Evolutionary conservation across 2,888 invertebrate species (phyloP).

Genomic region (Notocelia uddmanniana): DNA sequence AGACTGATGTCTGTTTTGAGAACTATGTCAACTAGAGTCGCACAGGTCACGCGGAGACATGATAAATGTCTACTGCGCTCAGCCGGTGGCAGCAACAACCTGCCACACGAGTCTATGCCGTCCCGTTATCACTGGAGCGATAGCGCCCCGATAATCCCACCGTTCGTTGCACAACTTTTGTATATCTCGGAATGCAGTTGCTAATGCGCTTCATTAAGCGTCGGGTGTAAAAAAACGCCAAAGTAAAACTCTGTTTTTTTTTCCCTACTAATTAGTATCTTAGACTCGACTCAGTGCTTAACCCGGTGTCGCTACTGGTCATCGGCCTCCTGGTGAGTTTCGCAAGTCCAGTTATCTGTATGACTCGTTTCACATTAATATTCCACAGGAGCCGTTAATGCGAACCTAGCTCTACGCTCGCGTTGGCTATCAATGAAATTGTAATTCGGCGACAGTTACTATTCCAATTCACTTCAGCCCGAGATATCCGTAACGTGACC

Average conservation of each 20-base stretch:
- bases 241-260: slow-evolving; percentile 48
- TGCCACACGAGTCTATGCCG: slow-evolving; percentile 53
- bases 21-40: slow-evolving; percentile 21
- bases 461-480: slow-evolving; percentile 18
- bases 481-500: slow-evolving; percentile 29
- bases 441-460: slow-evolving; percentile 36
- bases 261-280: slow-evolving; percentile 53
- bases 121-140: slow-evolving; percentile 75
- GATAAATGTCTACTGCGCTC: slow-evolving; percentile 57
- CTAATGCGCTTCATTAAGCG: slow-evolving; percentile 66
- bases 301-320: slow-evolving; percentile 73
- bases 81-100: slow-evolving; percentile 24
- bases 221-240: slow-evolving; percentile 62
- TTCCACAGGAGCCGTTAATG: slow-evolving; percentile 77
- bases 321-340: slow-evolving; percentile 83
- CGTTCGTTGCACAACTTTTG: slow-evolving; percentile 69
- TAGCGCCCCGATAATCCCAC: slow-evolving; percentile 70
- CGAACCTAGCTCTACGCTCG: slow-evolving; percentile 61
- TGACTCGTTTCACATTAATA: slow-evolving; percentile 80
- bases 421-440: slow-evolving; percentile 41
- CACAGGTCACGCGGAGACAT: slow-evolving; percentile 28
- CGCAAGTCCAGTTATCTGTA: slow-evolving; percentile 83
- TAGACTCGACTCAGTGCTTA: slow-evolving; percentile 58
- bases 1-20: slow-evolving; percentile 44
- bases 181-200: slow-evolving; percentile 78